Evolutionary conservation across 2,888 invertebrate genomes (phyloP), one percentile per base, ranked within the genome.

Genomic region (Leptopilina drosophilae): DNA sequence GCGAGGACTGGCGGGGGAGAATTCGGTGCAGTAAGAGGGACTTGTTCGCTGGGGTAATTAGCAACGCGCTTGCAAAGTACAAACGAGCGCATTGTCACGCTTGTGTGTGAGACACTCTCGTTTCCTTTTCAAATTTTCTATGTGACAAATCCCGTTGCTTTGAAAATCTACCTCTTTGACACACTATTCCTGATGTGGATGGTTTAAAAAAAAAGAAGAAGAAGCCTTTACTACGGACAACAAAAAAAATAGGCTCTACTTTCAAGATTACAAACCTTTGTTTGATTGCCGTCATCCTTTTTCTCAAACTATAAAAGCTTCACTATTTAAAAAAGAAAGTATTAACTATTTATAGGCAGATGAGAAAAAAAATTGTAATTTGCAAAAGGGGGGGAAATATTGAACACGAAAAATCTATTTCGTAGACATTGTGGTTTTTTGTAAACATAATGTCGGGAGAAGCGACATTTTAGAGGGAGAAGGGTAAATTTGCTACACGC

Each of bases 21-120:
- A 40, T 73, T 73, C 40, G 56, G 56, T 77, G 26, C 59, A 77
- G 62, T 80, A 79, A 81, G 65, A 81, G 65, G 77, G 79, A 79
- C 79, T 33, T 82, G 81, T 80, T 81, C 79, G 83, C 81, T 79
- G 84, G 80, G 86, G 87, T 88, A 89, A 89, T 89, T 89, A 89
- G 87, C 85, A 84, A 83, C 84, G 84, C 81, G 83, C 83, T 42
- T 86, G 85, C 85, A 85, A 86, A 87, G 87, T 87, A 86, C 87
- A 87, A 88, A 88, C 84, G 87, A 81, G 79, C 81, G 82, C 82
- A 84, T 85, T 85, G 85, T 86, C 82, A 82, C 66, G 67, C 75
- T 56, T 66, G 11, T 73, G 15, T 49, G 59, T 33, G 62, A 65
- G 56, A 59, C 20, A 64, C 81, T 82, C 73, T 78, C 56, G 81